phyloP scores from a whole-genome alignment of 2,888 invertebrate genomes.

The Cataglyphis livida region DNA sequence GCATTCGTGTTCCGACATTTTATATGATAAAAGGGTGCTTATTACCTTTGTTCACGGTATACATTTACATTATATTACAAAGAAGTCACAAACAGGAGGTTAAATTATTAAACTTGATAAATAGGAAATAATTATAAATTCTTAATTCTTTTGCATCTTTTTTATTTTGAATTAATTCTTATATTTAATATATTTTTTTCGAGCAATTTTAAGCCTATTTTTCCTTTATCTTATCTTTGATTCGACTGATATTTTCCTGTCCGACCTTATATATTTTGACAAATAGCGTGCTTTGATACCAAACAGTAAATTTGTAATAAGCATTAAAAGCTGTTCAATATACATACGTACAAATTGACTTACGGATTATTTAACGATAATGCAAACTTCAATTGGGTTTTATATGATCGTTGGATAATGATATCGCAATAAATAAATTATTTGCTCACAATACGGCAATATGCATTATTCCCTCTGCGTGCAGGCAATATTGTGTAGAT shows the following conservation, averaged over 20 bases:
- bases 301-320: conserved; percentile 37
- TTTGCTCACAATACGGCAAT: conserved; percentile 25
- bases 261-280: background rate
- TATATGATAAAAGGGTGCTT: conserved; percentile 15
- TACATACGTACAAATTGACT: conserved; percentile 41
- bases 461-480: conserved; percentile 34
- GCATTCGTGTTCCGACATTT: conserved; percentile 77
- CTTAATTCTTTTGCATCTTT: background rate
- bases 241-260: background rate
- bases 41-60: background rate
- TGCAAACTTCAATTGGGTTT: conserved; percentile 65
- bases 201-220: background rate
- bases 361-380: conserved; percentile 63
- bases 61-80: conserved; percentile 14
- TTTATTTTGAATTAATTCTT: background rate
- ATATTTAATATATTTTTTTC: background rate
- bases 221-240: background rate
- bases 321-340: conserved; percentile 52
- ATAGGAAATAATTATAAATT: background rate
- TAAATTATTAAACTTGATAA: background rate
- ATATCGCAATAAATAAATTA: conserved; percentile 59
- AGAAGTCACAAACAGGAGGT: background rate
- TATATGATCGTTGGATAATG: conserved; percentile 50
- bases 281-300: conserved; percentile 24
- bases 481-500: background rate